Percentiles rank a stretch among this genome's conserved stretches.
Conservation (phyloP, 2,113 vertebrate genomes). For the Melanocharis versteri region DNA sequence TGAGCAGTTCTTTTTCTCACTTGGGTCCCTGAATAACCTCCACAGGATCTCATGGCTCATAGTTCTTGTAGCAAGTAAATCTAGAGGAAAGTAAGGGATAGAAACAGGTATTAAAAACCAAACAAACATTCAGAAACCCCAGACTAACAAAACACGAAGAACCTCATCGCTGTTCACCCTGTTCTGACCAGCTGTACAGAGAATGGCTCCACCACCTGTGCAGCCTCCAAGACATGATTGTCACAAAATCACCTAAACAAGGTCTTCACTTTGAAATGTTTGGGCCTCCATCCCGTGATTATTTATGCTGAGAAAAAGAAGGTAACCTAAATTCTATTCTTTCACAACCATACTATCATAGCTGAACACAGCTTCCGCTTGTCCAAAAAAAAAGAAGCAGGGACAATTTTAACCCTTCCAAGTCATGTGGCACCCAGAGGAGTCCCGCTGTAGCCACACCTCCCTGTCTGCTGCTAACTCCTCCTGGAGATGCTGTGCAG, state of each 20-base stretch:
- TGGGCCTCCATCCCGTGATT: not conserved
- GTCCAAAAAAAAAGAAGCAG: not conserved
- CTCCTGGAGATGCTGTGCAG: not conserved
- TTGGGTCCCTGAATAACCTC: not conserved
- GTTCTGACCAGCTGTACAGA: not conserved
- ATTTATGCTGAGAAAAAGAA: not conserved
- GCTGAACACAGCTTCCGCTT: not conserved
- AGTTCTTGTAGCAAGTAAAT: not conserved
- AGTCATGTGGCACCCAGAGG: not conserved
- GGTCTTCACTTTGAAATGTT: not conserved
- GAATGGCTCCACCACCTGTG: not conserved
- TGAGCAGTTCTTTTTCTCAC: not conserved
- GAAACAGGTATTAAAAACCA: not conserved
- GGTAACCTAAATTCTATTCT: not conserved
- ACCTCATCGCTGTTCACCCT: not conserved
- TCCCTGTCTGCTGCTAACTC: not conserved
- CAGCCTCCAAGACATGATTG: not conserved
- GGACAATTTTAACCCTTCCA: not conserved
- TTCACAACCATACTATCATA: not conserved
- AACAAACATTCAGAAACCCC: not conserved
- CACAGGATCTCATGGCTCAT: not conserved
- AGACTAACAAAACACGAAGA: not conserved
- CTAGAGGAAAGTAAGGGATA: not conserved
- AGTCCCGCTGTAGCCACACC: not conserved
- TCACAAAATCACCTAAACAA: not conserved